Conservation (phyloP, 2,888 invertebrate species). For the Ophioninae sp. region DNA sequence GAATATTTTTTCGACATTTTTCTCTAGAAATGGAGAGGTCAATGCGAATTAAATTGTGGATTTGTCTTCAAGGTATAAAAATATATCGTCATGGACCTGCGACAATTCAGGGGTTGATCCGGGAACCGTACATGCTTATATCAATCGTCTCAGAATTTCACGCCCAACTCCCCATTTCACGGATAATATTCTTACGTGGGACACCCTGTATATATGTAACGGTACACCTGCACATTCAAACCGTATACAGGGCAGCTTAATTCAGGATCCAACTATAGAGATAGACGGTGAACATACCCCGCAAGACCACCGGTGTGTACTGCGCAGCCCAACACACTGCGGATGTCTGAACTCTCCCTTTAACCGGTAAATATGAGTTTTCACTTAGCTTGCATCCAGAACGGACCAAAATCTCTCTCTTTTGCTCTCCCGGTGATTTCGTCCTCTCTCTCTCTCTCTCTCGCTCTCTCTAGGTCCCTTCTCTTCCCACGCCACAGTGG, state of each 20-base stretch:
- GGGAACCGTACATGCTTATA: too few species aligned
- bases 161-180: too few species aligned
- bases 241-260: slow-evolving; percentile 46
- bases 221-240: slow-evolving; percentile 17
- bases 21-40: too few species aligned
- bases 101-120: too few species aligned
- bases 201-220: slow-evolving; percentile 16
- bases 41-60: too few species aligned
- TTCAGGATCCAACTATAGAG: slow-evolving; percentile 29
- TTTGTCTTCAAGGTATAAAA: too few species aligned
- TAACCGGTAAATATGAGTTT: slow-evolving; percentile 77
- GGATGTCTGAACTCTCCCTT: slow-evolving; percentile 74
- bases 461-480: slow-evolving; percentile 1
- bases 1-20: too few species aligned
- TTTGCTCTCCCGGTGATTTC: slow-evolving; percentile 34
- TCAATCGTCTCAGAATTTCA: too few species aligned
- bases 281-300: slow-evolving; percentile 63
- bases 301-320: slow-evolving; percentile 70
- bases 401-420: slow-evolving; percentile 47
- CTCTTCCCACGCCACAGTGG: background rate
- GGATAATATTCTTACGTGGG: too few species aligned
- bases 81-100: too few species aligned
- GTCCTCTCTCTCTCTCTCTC: too few species aligned
- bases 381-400: slow-evolving; percentile 69
- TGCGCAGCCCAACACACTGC: slow-evolving; percentile 72